Conservation (phyloP, 2,888 invertebrate genomes). For the Napeogenes sylphis region DNA sequence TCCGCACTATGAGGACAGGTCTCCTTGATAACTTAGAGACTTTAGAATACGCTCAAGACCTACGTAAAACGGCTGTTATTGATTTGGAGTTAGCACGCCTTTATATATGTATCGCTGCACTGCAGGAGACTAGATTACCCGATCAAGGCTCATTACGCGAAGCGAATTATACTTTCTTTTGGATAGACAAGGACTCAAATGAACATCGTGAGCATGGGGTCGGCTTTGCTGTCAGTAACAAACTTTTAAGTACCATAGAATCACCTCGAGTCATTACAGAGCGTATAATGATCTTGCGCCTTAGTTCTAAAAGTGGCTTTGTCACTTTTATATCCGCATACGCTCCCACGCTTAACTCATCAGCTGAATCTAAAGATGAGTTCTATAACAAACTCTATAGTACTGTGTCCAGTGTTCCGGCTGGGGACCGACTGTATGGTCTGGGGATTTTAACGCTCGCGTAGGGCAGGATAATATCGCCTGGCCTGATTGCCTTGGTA, state of each 20-base stretch:
- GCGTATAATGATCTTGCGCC: constrained; percentile 10
- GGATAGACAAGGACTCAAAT: constrained; percentile 13
- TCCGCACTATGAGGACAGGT: constrained; percentile 9
- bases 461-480: constrained; percentile 10
- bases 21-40: not conserved
- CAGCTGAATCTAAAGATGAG: constrained; percentile 11
- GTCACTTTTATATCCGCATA: constrained; percentile 16
- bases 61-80: constrained; percentile 18
- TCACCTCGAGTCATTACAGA: constrained; percentile 8
- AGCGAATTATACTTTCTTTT: constrained; percentile 23
- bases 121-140: constrained; percentile 27
- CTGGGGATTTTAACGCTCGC: constrained; percentile 23
- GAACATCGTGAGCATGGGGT: constrained; percentile 23
- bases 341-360: constrained; percentile 11
- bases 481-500: constrained; percentile 17
- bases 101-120: constrained; percentile 20
- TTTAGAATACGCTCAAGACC: not conserved
- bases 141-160: constrained; percentile 24
- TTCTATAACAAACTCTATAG: constrained; percentile 11
- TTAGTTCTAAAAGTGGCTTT: constrained; percentile 1
- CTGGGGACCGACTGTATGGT: constrained; percentile 8
- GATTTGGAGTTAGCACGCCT: constrained; percentile 23
- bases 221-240: constrained; percentile 24
- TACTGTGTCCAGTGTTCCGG: not conserved
- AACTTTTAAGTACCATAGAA: constrained; percentile 9